Base-by-base conservation (phyloP, 2,797 vertebrate species). In the Threskiornis aethiopicus region DNA sequence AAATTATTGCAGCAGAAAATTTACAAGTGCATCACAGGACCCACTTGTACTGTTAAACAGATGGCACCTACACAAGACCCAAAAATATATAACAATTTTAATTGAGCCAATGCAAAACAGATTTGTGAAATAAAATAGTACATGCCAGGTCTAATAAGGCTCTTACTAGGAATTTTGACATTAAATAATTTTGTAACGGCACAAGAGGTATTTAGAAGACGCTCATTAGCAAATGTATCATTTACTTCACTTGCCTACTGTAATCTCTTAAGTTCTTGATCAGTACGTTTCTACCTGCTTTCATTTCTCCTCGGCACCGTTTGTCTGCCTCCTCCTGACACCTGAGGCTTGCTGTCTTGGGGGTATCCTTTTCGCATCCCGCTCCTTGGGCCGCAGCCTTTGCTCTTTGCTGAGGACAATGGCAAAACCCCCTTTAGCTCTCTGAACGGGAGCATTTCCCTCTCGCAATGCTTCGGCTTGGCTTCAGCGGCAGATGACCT, bases 11-110 rank as follows among this genome's bases (percentile, higher is more conserved):
- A 93, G 75, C 76, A 95, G 92, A 93, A 95, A 93, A 97, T 84
- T 96, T 87, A 72, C 93, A 91, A 96, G 81, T 54, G 75, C 69
- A 93, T 95, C 80, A 69, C 72, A 96, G 94, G 93, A 96, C 92
- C 92, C 91, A 79, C 73, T 95, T 96, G 92, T 66, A 70, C 86
- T 85, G 90, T 93, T 96, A 97, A 97, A 96, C 95, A 97, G 93
- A 96, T 79, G 82, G 90, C 91, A 97, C 94, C 92, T 97, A 93
- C 94, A 93, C 52, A 91, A 89, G 97, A 94, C 93, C 93, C 81
- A 97, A 87, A 94, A 96, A 89, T 85, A 94, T 66, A 72, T 96
- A 96, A 96, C 94, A 95, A 97, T 96, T 97, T 96, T 97, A 97
- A 97, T 70, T 96, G 90, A 98, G 93, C 87, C 94, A 96, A 92